Base-by-base conservation (phyloP, 2,797 vertebrate genomes). In the Sebastes trivittatus region DNA sequence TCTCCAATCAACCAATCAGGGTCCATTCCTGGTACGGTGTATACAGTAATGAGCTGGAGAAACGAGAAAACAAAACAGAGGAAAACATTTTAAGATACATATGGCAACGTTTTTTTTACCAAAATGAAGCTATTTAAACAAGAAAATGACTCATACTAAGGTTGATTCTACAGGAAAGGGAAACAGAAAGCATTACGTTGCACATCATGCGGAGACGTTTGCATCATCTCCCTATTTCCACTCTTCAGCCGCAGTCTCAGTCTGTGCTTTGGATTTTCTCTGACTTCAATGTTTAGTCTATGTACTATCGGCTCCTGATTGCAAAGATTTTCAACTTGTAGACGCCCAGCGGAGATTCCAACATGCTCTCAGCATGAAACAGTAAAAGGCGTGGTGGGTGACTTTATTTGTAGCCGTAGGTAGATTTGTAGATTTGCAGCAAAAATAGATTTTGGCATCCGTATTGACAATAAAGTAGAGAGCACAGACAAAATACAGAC, bases 21-120 rank as follows among this genome's bases (percentile, higher is more conserved):
- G 77, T 99, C 98, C 98, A 99, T 99, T 80, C 98, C 98, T 3
- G 98, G 98, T 69, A 99, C 95, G 14, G 98, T 99, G 96, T 99
- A 97, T 72, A 99, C 98, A 0, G 97, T 99, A 88, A 99, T 98
- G 61, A 99, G 95, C 98, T 99, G 92, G 4, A 72, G 60, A 59
- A 49, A 75, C 18, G 61, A 32, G 10, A 36, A 70, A 14, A 72
- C 38, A 58, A 7, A 81, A 70, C 36, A 52, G 58, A 81, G 52
- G 14, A 34, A 11, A 1, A 30, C 2, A 76, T 70, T 80, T 52
- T 58, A n/a, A 25, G 54, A 61, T 4, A 55, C 14, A 46, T 61
- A 25, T 46, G 16, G 0, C 13, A 36, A 36, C 0, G 0, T 36
- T 5, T 11, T 11, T 36, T 36, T 36, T 27, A 55, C 0, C 11